phyloP scores from a whole-genome alignment of 2,888 invertebrate species.

The Drosophila fulvimacula region DNA sequence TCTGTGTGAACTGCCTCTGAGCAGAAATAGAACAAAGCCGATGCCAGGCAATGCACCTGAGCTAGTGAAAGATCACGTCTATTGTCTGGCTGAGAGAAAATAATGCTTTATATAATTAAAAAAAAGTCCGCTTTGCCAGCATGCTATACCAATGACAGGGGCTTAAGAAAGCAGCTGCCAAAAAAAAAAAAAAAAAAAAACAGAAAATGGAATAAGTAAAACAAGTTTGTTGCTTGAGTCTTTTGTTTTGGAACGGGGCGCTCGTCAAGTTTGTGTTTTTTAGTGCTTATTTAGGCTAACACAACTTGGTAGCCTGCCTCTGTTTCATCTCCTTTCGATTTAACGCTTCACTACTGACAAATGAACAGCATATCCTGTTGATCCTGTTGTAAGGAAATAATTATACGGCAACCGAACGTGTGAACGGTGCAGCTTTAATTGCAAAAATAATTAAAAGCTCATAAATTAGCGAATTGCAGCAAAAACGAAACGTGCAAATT shows the following conservation, averaged over 20 bases:
- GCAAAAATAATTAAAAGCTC: constrained; percentile 78
- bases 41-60: constrained; percentile 62
- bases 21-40: constrained; percentile 67
- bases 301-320: constrained; percentile 10
- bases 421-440: constrained; percentile 64
- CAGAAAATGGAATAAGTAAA: constrained; percentile 39
- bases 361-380: constrained; percentile 78
- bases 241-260: constrained; percentile 55
- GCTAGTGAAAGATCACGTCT: constrained; percentile 52
- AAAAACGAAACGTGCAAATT: constrained; percentile 68
- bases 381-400: constrained; percentile 72
- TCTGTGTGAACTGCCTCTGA: constrained; percentile 27
- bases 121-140: constrained; percentile 36
- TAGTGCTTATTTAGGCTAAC: constrained; percentile 24
- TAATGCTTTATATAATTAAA: constrained; percentile 65
- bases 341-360: constrained; percentile 70
- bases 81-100: constrained; percentile 57
- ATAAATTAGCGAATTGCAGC: constrained; percentile 62
- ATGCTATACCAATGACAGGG: constrained; percentile 35
- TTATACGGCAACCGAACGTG: constrained; percentile 52
- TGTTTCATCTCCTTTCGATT: constrained; percentile 46
- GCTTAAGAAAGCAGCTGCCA: constrained; percentile 67
- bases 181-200: constrained; percentile 41
- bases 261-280: constrained; percentile 39
- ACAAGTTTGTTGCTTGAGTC: constrained; percentile 73